These are phyloP conservation scores for Alectura lathami DNA, from an alignment of 2,113 vertebrate genomes.

Conservation along the genomic window DNA sequence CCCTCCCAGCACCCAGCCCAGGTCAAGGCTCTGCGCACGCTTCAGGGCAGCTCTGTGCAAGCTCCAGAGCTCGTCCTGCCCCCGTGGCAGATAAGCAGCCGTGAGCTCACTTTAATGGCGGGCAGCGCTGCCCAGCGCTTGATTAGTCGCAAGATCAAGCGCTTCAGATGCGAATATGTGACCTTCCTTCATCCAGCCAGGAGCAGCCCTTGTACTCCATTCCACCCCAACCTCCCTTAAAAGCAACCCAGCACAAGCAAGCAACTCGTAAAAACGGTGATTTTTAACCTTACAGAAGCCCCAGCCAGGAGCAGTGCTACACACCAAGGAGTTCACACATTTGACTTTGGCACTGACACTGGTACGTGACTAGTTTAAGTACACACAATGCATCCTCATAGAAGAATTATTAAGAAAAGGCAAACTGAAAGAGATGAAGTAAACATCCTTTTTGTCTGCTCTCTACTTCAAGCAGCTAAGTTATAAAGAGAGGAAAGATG, in stretches of 20 bases:
- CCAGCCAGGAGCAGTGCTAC: background rate
- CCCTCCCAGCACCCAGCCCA: background rate
- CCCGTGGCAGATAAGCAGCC: background rate
- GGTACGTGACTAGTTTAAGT: background rate
- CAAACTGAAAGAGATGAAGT: background rate
- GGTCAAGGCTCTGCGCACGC: accelerated
- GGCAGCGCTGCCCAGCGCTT: background rate
- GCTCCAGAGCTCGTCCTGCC: background rate
- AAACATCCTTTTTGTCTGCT: background rate
- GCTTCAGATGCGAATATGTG: accelerated
- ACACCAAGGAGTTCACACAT: accelerated
- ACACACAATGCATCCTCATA: accelerated
- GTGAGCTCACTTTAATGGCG: background rate
- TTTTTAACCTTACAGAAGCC: background rate
- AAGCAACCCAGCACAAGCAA: background rate
- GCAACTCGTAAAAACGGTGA: background rate
- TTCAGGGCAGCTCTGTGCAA: background rate
- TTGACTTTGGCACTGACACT: background rate
- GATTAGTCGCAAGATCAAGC: background rate
- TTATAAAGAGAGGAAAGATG: background rate
- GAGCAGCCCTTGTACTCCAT: background rate
- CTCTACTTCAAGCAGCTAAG: background rate
- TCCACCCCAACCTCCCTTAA: background rate
- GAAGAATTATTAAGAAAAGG: background rate
- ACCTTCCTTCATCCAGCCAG: background rate